Percentiles rank a stretch among this genome's conserved stretches.
Evolutionary conservation across 2,113 vertebrate species (phyloP).

Genomic region (Dipodomys spectabilis): DNA sequence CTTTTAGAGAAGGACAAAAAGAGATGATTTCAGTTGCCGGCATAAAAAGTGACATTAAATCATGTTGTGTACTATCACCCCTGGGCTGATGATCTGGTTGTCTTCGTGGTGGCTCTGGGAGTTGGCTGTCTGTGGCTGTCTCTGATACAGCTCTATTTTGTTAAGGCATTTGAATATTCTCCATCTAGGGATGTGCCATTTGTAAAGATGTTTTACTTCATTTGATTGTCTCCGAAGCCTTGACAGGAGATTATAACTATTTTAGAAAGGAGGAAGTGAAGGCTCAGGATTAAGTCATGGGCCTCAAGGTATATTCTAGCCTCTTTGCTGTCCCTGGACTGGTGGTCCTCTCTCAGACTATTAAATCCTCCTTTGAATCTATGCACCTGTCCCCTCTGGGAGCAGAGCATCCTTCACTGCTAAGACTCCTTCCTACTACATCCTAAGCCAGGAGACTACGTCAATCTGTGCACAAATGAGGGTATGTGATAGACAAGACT

Average conservation of each 20-base stretch:
- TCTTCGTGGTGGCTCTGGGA: too few relatives aligned
- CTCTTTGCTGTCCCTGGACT: not conserved
- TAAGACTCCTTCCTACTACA: not conserved
- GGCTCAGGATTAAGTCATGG: not conserved
- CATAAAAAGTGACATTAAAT: too few relatives aligned
- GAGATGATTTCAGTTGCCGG: too few relatives aligned
- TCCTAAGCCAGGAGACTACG: not conserved
- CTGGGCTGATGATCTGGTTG: too few relatives aligned
- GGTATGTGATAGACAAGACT: not conserved
- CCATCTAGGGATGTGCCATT: not conserved
- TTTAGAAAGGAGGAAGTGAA: constrained; percentile 8
- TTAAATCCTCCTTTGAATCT: not conserved
- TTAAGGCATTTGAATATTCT: not conserved
- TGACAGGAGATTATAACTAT: not conserved
- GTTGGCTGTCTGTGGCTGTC: too few relatives aligned
- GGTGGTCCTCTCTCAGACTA: not conserved
- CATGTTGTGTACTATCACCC: too few relatives aligned
- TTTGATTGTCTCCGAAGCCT: not conserved
- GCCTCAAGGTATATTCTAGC: too few relatives aligned
- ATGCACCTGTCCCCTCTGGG: not conserved
- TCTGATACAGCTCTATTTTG: too few relatives aligned
- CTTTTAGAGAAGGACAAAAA: too few relatives aligned
- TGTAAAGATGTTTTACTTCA: not conserved
- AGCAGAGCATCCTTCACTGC: not conserved
- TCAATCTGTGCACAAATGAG: too few relatives aligned